These are phyloP conservation scores for Leucosticte australis DNA, from an alignment of 2,113 vertebrate genomes.

Conservation along the genomic window DNA sequence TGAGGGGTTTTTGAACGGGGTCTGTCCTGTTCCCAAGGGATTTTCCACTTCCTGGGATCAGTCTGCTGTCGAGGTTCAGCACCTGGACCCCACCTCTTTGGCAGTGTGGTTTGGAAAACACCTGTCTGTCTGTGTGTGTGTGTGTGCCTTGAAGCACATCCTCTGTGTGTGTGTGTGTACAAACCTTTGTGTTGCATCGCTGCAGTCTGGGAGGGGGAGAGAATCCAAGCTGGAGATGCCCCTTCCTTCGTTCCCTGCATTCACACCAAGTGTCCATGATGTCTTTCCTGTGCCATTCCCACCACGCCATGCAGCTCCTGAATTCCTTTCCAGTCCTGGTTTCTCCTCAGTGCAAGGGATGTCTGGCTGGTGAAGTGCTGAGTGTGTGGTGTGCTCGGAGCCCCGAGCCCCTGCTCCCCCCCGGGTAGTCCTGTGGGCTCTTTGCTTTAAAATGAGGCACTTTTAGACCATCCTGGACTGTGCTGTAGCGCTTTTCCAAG, in stretches of 20 bases:
- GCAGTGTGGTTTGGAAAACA: neutral
- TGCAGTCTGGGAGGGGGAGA: neutral
- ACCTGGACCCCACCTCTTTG: neutral
- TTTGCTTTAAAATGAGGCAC: conserved; percentile 19
- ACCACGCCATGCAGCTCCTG: neutral
- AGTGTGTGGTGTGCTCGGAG: conserved; percentile 24
- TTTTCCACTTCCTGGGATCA: neutral
- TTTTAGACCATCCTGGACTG: neutral
- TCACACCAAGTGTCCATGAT: neutral
- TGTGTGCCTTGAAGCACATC: neutral
- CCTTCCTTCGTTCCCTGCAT: neutral
- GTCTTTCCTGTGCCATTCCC: neutral
- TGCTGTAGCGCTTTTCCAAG: neutral
- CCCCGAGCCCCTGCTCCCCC: neutral
- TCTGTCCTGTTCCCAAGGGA: neutral
- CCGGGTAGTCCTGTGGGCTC: neutral
- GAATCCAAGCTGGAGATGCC: neutral
- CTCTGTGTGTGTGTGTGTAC: neutral
- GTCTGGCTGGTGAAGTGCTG: conserved; percentile 25
- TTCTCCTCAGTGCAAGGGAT: conserved; percentile 34
- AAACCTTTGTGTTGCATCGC: neutral
- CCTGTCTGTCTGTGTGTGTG: neutral
- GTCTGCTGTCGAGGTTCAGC: neutral
- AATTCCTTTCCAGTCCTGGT: neutral
- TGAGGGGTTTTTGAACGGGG: neutral